Conservation (phyloP, 2,797 vertebrate species). For the Dromococcyx pavoninus region DNA sequence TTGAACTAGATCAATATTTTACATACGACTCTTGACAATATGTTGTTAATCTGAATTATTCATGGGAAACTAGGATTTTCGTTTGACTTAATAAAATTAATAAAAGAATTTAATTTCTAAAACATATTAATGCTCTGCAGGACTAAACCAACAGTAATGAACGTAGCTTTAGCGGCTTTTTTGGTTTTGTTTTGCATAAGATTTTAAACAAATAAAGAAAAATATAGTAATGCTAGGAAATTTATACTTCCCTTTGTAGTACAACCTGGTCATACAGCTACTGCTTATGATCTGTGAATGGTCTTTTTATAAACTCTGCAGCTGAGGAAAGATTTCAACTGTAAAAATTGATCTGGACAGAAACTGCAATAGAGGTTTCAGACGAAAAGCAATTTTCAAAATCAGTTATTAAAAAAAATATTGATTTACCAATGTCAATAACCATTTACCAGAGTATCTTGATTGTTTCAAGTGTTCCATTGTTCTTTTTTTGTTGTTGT, state of each 20-base stretch:
- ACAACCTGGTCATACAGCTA: background rate
- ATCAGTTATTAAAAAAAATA: background rate
- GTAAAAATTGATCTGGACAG: background rate
- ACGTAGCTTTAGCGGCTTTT: conserved; percentile 26
- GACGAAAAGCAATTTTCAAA: background rate
- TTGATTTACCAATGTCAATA: background rate
- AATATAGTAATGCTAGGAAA: background rate
- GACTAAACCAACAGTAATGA: conserved; percentile 28
- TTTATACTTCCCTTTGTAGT: background rate
- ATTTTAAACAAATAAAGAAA: conserved; percentile 2
- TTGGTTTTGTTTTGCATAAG: background rate
- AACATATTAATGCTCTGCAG: conserved; percentile 66
- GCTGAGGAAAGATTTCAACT: background rate
- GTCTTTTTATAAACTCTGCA: background rate
- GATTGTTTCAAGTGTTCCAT: background rate
- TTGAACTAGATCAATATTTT: conserved; percentile 80
- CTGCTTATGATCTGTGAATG: background rate
- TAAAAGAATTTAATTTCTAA: conserved; percentile 73
- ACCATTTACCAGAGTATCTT: background rate
- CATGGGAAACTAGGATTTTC: conserved; percentile 74
- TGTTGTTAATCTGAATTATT: conserved; percentile 86
- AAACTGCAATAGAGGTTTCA: background rate
- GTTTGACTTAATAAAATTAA: conserved; percentile 77
- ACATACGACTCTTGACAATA: conserved; percentile 83
- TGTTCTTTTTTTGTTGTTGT: too few relatives aligned